Conservation (phyloP, 2,888 invertebrate genomes). For the Malthinus flaveolus region DNA sequence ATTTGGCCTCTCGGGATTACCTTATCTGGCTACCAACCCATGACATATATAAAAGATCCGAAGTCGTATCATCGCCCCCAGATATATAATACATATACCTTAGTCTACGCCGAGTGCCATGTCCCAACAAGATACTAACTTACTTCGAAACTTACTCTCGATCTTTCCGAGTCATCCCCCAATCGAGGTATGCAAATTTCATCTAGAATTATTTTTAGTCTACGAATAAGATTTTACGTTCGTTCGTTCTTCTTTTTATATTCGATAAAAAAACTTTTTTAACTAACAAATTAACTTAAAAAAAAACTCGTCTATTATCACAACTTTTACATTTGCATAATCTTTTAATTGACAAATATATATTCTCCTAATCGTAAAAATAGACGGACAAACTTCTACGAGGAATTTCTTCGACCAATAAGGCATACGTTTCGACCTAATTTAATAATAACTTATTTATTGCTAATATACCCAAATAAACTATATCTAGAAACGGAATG, state of each 20-base stretch:
- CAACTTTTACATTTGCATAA: not conserved
- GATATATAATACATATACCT: conserved; percentile 32
- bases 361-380: too few species aligned
- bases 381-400: too few species aligned
- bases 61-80: conserved; percentile 35
- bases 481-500: too few species aligned
- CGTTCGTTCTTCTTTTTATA: conserved; percentile 1
- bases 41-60: conserved; percentile 37
- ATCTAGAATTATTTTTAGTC: conserved; percentile 26
- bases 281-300: conserved; percentile 5
- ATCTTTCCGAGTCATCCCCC: conserved; percentile 26
- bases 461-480: too few species aligned
- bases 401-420: too few species aligned
- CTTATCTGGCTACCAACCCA: conserved; percentile 38
- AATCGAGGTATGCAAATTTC: conserved; percentile 29
- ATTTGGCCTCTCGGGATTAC: conserved; percentile 36
- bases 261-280: conserved; percentile 4
- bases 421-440: too few species aligned
- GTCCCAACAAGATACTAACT: conserved; percentile 30
- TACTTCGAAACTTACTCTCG: conserved; percentile 27
- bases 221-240: conserved; percentile 20
- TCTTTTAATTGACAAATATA: too few species aligned
- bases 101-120: conserved; percentile 27
- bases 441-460: too few species aligned
- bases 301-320: not conserved